Conservation (phyloP, 2,113 vertebrate genomes). For the Sorex araneus region DNA sequence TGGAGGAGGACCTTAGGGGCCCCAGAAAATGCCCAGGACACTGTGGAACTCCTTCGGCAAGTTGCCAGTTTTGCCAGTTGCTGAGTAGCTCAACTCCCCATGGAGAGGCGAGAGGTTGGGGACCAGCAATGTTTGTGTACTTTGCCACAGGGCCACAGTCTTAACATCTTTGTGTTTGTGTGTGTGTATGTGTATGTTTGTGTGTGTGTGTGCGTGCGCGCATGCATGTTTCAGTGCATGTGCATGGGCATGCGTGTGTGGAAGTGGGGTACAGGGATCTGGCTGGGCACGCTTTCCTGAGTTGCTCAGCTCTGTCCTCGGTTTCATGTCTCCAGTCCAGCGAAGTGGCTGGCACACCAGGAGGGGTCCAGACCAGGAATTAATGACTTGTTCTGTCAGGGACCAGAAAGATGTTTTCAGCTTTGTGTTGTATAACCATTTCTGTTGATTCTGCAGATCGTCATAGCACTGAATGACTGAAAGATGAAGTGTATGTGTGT, state of each 20-base stretch:
- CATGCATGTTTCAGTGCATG: too few relatives aligned
- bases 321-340: not conserved
- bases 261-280: too few relatives aligned
- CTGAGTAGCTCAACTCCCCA: not conserved
- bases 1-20: not conserved
- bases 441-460: not conserved
- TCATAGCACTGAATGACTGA: not conserved
- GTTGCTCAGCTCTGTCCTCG: not conserved
- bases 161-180: not conserved
- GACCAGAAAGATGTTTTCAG: not conserved
- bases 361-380: not conserved
- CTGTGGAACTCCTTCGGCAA: not conserved
- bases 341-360: not conserved
- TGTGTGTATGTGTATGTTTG: too few relatives aligned
- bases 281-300: too few relatives aligned
- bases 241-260: too few relatives aligned
- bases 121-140: constrained; percentile 34
- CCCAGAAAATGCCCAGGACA: not conserved
- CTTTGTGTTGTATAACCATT: not conserved
- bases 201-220: too few relatives aligned
- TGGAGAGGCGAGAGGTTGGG: not conserved
- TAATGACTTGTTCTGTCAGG: constrained; percentile 4
- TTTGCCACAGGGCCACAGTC: not conserved
- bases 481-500: too few relatives aligned
- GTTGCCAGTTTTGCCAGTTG: constrained; percentile 9